A percentile compares a stretch with the other conserved stretches of the same genome.
Conservation (phyloP, 1,140 invertebrate genomes). For the Rhagoletis pomonella region DNA sequence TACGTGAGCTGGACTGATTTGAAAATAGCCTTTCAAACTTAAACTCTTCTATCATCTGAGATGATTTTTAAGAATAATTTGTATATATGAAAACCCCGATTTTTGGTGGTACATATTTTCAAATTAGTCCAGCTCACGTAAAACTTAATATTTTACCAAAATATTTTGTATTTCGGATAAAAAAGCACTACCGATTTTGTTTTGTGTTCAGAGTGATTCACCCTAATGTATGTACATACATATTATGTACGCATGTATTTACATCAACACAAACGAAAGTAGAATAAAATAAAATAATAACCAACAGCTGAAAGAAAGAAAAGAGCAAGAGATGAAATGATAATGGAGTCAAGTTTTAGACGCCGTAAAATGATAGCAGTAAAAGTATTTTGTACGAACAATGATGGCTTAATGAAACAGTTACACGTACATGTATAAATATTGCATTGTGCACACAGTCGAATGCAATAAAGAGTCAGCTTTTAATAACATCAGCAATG, state of each 20-base stretch:
- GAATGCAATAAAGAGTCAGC: too few species aligned
- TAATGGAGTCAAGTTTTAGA: slow-evolving; percentile 16
- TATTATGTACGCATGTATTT: too few species aligned
- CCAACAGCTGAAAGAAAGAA: background rate
- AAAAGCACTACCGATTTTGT: too few species aligned
- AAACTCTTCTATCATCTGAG: too few species aligned
- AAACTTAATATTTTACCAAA: too few species aligned
- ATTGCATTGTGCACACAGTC: background rate
- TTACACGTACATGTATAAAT: background rate
- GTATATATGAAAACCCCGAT: background rate
- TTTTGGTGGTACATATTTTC: background rate
- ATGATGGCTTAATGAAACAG: background rate
- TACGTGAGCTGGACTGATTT: too few species aligned
- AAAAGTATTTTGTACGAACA: slow-evolving; percentile 43
- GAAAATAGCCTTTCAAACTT: background rate
- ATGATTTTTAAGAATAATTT: too few species aligned
- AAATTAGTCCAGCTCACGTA: too few species aligned
- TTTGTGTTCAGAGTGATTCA: too few species aligned
- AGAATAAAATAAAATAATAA: background rate
- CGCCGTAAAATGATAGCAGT: background rate
- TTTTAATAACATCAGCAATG: too few species aligned
- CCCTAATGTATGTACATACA: too few species aligned
- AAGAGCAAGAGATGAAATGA: slow-evolving; percentile 37
- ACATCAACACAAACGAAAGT: background rate
- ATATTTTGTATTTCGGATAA: too few species aligned